phyloP scores from a whole-genome alignment of 2,113 vertebrate genomes.

The Felis catus region F.catus_Fca126_mat1.0 CM031428.1:40716501-40717000 shows the following conservation, averaged over 20 bases:
- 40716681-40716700: background rate
- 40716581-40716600: too few relatives aligned
- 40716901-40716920: background rate
- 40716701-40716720: background rate
- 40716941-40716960: background rate
- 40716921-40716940: background rate
- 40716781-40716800: background rate
- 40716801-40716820: accelerated
- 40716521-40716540: too few relatives aligned
- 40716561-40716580: too few relatives aligned
- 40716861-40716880: background rate
- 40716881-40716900: background rate
- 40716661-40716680: background rate
- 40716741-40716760: background rate
- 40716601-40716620: too few relatives aligned
- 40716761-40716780: background rate
- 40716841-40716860: accelerated
- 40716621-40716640: too few relatives aligned
- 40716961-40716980: background rate
- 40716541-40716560: too few relatives aligned
- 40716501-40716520: too few relatives aligned
- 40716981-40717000: background rate
- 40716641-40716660: background rate
- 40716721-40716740: background rate
- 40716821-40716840: background rate